Evolutionary conservation across 2,113 vertebrate genomes (phyloP).

Genomic region (Apodemus speciosus): DNA sequence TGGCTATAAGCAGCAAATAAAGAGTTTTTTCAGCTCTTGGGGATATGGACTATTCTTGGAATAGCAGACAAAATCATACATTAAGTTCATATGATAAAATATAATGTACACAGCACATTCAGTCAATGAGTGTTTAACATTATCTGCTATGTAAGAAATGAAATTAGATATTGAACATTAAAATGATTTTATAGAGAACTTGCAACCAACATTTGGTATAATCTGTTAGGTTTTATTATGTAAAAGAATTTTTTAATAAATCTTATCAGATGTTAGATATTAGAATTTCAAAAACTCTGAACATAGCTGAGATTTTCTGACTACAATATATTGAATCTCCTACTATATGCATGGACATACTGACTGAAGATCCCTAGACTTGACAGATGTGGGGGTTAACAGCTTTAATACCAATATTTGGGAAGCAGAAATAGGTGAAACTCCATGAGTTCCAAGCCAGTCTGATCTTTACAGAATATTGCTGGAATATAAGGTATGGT

Average conservation of each 20-base stretch:
- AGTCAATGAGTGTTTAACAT: background rate
- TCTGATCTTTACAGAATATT: background rate
- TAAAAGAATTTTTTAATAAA: background rate
- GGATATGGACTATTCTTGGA: background rate
- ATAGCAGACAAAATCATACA: background rate
- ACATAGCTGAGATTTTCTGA: background rate
- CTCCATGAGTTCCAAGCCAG: background rate
- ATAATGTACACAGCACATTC: background rate
- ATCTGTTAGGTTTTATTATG: background rate
- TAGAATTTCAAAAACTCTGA: background rate
- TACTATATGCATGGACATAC: background rate
- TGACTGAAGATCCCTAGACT: background rate
- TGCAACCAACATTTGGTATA: background rate
- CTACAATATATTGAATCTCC: background rate
- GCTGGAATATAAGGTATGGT: background rate
- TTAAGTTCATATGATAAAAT: background rate
- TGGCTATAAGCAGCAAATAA: background rate
- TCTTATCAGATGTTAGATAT: background rate
- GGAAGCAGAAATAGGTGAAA: background rate
- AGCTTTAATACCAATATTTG: background rate
- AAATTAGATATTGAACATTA: background rate
- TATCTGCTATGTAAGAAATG: background rate
- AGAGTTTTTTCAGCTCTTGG: background rate
- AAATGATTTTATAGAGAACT: background rate
- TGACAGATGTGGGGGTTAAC: background rate